These are phyloP conservation scores for Tenodera sinensis DNA, from an alignment of 2,888 invertebrate species.

Conservation along the genomic window DNA sequence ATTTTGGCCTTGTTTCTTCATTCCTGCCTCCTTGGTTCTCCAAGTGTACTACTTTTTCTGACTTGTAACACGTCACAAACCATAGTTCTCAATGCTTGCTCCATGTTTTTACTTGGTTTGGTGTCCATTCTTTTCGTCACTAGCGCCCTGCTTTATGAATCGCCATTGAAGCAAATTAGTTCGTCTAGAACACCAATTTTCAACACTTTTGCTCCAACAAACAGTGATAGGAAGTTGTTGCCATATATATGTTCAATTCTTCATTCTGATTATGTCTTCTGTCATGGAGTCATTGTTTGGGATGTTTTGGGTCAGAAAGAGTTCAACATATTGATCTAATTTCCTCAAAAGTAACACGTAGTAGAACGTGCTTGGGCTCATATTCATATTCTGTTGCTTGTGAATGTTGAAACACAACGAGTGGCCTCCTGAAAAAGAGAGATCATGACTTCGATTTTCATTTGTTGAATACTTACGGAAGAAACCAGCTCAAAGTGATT, in stretches of 20 bases:
- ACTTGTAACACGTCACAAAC: too few species aligned
- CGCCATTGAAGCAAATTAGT: constrained; percentile 23
- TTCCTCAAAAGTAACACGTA: constrained; percentile 16
- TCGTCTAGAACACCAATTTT: constrained; percentile 19
- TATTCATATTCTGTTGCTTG: neutral
- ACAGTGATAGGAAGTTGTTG: constrained; percentile 24
- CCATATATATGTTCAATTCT: constrained; percentile 23
- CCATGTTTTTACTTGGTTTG: too few species aligned
- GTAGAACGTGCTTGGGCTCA: constrained; percentile 23
- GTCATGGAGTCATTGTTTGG: constrained; percentile 21
- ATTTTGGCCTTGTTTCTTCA: too few species aligned
- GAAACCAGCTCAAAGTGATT: constrained; percentile 29
- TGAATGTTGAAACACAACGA: constrained; percentile 1
- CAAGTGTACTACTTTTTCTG: too few species aligned
- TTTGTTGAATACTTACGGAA: constrained; percentile 29
- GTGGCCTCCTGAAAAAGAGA: neutral
- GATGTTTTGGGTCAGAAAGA: too few species aligned
- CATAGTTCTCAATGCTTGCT: too few species aligned
- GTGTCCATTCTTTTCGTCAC: too few species aligned
- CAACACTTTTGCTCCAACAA: constrained; percentile 20
- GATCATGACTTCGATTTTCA: constrained; percentile 24
- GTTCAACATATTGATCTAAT: constrained; percentile 27
- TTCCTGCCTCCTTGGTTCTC: too few species aligned
- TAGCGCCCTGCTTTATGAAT: neutral
- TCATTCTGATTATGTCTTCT: constrained; percentile 21